Percentiles rank a stretch among this genome's conserved stretches.
Evolutionary conservation across 2,888 invertebrate species (phyloP).

Genomic region (Ganaspis brasiliensis): DNA sequence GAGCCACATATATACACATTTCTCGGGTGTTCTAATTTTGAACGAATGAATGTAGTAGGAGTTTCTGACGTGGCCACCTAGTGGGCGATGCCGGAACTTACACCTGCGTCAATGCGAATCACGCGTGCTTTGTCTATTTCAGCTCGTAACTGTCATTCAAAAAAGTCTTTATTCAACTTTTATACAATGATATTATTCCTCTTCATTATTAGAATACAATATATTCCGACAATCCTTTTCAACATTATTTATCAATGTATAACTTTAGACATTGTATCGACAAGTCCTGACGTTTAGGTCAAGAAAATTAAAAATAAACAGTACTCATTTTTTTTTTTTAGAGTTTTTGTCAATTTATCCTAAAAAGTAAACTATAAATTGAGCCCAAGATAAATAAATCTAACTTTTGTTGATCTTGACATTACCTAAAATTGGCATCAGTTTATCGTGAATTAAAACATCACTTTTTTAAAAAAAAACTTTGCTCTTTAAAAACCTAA

Average conservation of each 20-base stretch:
- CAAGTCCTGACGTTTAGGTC: background rate
- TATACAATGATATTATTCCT: conserved; percentile 3
- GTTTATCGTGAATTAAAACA: no score
- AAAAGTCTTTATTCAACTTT: background rate
- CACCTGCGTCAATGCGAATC: conserved; percentile 47
- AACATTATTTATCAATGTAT: background rate
- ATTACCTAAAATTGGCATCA: no score
- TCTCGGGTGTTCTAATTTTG: conserved; percentile 39
- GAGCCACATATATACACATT: conserved; percentile 15
- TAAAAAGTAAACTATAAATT: no score
- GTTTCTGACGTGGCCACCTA: conserved; percentile 45
- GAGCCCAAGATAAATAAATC: no score
- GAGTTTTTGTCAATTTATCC: no score
- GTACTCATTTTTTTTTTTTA: no score
- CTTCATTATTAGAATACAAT: background rate
- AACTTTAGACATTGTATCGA: conserved; percentile 9
- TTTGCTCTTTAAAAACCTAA: no score
- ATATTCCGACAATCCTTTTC: background rate
- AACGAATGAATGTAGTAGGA: conserved; percentile 39
- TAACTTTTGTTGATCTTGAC: no score
- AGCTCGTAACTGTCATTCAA: conserved; percentile 14
- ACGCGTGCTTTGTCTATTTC: conserved; percentile 33
- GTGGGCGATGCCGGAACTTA: conserved; percentile 47
- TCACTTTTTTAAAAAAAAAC: no score
- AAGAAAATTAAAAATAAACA: no score